Evolutionary conservation across 2,888 invertebrate genomes (phyloP).

Genomic region (Nebria brevicollis): DNA sequence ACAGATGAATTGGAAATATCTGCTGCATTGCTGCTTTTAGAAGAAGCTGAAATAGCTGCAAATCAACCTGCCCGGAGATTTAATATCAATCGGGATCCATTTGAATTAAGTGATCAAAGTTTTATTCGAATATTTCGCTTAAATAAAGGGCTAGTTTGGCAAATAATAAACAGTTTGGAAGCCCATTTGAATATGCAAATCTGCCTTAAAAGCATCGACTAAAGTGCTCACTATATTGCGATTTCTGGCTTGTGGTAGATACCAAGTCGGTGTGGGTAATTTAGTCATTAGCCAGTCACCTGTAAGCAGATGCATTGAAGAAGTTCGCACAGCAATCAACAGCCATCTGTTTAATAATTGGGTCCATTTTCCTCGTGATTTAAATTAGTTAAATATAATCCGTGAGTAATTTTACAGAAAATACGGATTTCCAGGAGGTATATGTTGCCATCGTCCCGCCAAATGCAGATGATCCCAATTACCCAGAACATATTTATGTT

Average conservation of each 20-base stretch:
- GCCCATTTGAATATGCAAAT: conserved; percentile 13
- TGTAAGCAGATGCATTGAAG: conserved; percentile 33
- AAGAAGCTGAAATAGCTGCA: too few relatives aligned
- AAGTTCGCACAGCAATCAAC: conserved; percentile 27
- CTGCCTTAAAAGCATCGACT: neutral
- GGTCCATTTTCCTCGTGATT: conserved; percentile 42
- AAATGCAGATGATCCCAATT: conserved; percentile 32
- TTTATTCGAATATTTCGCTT: too few relatives aligned
- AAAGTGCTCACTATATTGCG: conserved; percentile 39
- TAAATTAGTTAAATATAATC: conserved; percentile 36
- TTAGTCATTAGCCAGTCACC: conserved; percentile 42
- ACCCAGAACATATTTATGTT: conserved; percentile 44
- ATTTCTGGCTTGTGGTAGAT: conserved; percentile 45
- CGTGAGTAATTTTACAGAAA: too few relatives aligned
- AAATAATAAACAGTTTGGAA: conserved; percentile 14
- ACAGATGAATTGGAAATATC: too few relatives aligned
- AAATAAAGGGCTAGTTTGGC: too few relatives aligned
- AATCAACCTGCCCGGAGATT: too few relatives aligned
- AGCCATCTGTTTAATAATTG: conserved; percentile 45
- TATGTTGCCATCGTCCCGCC: conserved; percentile 48
- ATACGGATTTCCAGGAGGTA: conserved; percentile 38
- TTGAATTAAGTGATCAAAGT: too few relatives aligned
- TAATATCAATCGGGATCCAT: too few relatives aligned
- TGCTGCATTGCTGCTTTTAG: too few relatives aligned
- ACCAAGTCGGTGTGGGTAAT: conserved; percentile 43